phyloP scores from a whole-genome alignment of 2,797 vertebrate genomes.

The Hapalemur alaotrensis region DNA sequence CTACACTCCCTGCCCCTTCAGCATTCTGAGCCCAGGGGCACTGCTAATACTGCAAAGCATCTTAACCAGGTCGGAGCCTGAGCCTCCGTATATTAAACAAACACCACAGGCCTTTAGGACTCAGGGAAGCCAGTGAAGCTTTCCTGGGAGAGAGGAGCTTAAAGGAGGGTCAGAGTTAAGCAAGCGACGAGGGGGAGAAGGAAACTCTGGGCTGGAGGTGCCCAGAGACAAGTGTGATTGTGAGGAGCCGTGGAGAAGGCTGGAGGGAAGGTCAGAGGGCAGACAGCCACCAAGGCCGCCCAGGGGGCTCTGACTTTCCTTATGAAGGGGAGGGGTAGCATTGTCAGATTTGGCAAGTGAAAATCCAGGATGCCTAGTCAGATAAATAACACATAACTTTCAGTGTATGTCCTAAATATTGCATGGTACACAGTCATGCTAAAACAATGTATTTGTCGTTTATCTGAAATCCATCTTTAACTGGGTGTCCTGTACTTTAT shows the following conservation, averaged over 20 bases:
- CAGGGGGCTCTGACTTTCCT: neutral
- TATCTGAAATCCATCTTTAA: neutral
- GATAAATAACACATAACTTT: neutral
- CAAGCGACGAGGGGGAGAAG: no score
- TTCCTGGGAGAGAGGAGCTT: neutral
- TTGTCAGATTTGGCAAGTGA: neutral
- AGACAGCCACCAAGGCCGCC: neutral
- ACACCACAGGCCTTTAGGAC: neutral
- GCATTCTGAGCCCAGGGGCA: accelerated
- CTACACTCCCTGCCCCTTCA: neutral
- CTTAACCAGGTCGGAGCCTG: neutral
- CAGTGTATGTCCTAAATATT: neutral
- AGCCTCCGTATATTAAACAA: neutral
- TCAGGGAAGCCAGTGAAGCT: neutral
- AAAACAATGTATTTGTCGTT: neutral
- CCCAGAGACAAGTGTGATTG: neutral
- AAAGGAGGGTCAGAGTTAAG: neutral
- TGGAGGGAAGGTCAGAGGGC: neutral
- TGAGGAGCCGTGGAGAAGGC: neutral
- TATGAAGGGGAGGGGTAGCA: no score
- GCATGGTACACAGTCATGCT: neutral
- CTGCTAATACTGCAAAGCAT: neutral
- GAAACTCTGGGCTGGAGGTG: neutral
- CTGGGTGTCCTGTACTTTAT: neutral
- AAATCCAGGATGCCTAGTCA: neutral